phyloP scores from a whole-genome alignment of 2,113 vertebrate species.

The Manacus vitellinus region DNA sequence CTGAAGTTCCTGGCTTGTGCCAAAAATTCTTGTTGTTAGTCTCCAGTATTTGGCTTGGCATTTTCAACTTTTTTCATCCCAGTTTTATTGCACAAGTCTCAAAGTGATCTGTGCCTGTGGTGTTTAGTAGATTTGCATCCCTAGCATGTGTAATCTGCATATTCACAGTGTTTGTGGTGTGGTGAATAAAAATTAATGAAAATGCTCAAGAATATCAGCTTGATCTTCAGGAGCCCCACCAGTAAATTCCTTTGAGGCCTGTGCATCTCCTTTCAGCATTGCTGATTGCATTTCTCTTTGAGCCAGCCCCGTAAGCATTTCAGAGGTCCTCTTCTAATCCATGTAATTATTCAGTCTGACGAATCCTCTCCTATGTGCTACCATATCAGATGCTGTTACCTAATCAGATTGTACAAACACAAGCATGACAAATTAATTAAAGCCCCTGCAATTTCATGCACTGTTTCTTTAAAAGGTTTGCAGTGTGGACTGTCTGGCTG shows the following conservation, averaged over 20 bases:
- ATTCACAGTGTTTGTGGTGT: background rate
- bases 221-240: background rate
- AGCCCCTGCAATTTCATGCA: slow-evolving; percentile 41
- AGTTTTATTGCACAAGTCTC: slow-evolving; percentile 14
- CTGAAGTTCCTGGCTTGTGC: background rate
- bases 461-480: slow-evolving; percentile 41
- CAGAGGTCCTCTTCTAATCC: slow-evolving; percentile 56
- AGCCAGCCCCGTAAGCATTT: background rate
- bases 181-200: slow-evolving; percentile 31
- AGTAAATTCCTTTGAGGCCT: background rate
- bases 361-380: slow-evolving; percentile 35
- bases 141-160: background rate
- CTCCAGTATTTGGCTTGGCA: slow-evolving; percentile 23
- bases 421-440: slow-evolving; percentile 59
- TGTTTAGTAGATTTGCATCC: background rate
- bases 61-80: slow-evolving; percentile 2
- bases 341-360: slow-evolving; percentile 61
- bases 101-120: background rate
- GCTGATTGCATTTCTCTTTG: slow-evolving; percentile 17
- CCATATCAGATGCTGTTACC: slow-evolving; percentile 51
- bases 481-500: background rate
- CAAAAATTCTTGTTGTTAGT: slow-evolving; percentile 30
- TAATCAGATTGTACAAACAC: slow-evolving; percentile 55
- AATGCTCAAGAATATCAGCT: slow-evolving; percentile 4
- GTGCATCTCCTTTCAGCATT: background rate